Evolutionary conservation across 1,140 invertebrate genomes (phyloP).

Genomic region (Megathymus violae): DNA sequence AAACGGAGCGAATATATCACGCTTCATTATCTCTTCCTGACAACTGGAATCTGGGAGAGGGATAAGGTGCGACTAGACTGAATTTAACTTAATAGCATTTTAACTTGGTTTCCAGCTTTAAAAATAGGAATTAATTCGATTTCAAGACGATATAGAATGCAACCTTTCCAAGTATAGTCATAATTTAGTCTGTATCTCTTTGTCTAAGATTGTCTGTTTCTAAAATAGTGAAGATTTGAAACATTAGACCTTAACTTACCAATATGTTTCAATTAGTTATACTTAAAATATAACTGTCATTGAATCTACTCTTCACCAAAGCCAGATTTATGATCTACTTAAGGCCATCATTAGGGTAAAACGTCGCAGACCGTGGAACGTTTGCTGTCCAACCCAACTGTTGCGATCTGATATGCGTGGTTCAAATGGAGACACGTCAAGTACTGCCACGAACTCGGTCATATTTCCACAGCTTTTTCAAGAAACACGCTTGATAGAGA

Average conservation of each 20-base stretch:
- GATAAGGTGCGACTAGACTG: constrained; percentile 18
- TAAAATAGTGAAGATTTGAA: too few species aligned
- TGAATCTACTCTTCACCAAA: background rate
- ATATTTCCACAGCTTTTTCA: constrained; percentile 67
- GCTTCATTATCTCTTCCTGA: constrained; percentile 34
- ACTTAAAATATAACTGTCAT: background rate
- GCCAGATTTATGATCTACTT: constrained; percentile 19
- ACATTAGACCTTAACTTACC: too few species aligned
- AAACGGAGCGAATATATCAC: constrained; percentile 35
- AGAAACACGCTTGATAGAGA: constrained; percentile 65
- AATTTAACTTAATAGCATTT: constrained; percentile 17
- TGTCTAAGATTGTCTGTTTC: too few species aligned
- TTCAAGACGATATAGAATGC: too few species aligned
- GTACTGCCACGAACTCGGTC: constrained; percentile 50
- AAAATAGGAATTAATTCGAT: background rate
- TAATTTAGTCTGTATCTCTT: too few species aligned
- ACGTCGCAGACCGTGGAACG: constrained; percentile 6
- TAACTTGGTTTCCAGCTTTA: background rate
- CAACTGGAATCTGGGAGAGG: constrained; percentile 25
- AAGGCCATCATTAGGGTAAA: constrained; percentile 10
- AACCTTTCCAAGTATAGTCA: too few species aligned
- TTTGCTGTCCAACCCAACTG: constrained; percentile 8
- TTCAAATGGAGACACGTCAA: constrained; percentile 39
- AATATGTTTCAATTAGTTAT: too few species aligned
- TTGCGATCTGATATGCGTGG: constrained; percentile 33